These are phyloP conservation scores for Luffia ferchaultella DNA, from an alignment of 2,888 invertebrate genomes.

Conservation along the genomic window DNA sequence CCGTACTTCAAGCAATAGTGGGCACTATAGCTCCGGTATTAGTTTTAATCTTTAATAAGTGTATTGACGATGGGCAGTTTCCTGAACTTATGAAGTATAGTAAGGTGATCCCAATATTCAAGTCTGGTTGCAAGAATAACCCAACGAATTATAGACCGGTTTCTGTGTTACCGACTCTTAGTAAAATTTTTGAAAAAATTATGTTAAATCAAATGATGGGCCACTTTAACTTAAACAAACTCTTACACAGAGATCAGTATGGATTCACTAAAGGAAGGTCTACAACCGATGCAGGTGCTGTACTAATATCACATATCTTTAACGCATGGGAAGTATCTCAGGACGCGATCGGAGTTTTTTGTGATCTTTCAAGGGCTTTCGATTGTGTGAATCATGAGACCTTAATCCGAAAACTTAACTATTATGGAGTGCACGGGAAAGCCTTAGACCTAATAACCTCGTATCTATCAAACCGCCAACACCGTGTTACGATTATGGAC, in stretches of 20 bases:
- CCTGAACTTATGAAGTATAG: conserved; percentile 2
- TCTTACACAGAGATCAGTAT: conserved; percentile 2
- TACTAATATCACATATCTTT: neutral
- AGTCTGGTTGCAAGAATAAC: neutral
- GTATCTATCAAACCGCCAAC: neutral
- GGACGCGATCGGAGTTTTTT: neutral
- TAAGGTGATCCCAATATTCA: conserved; percentile 4
- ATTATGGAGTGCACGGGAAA: neutral
- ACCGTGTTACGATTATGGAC: neutral
- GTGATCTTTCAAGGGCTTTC: neutral
- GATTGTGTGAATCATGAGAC: neutral
- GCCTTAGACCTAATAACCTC: neutral
- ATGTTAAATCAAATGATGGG: conserved; percentile 3
- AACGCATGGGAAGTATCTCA: neutral
- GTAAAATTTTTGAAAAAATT: conserved; percentile 8
- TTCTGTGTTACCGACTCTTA: conserved; percentile 1
- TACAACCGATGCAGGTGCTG: conserved; percentile 2
- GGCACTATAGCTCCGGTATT: neutral
- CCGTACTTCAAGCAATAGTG: neutral
- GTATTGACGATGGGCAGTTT: conserved; percentile 1
- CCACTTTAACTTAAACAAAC: conserved; percentile 8
- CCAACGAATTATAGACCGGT: conserved; percentile 6
- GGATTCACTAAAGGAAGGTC: conserved; percentile 4
- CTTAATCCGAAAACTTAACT: neutral
- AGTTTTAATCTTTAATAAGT: neutral